Evolutionary conservation across 1,140 invertebrate genomes (phyloP), one percentile per base, ranked within the genome.

Genomic region (Dreissena polymorpha): DNA sequence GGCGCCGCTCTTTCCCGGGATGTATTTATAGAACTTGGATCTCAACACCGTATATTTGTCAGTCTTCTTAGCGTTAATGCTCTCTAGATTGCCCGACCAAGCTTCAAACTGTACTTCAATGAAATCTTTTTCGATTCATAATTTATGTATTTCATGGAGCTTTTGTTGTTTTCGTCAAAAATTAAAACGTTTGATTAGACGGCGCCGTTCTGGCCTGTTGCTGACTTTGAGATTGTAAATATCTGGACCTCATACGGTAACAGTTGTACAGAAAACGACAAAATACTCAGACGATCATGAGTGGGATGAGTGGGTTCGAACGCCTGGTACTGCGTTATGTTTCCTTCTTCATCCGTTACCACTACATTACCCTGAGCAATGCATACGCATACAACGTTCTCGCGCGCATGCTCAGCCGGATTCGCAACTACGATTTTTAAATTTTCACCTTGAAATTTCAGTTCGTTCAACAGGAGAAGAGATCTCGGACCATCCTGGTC

Each of bases 351-450:
- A 27, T 23, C 25, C 27, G 23, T 10, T 23, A 75, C 25, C 16
- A 16, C 39, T 16, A 83, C 12, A 13, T 83, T 23, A 16, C 18
- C 69, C 25, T 71, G 69, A 8, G 67, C 67, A 6, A 73, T 27
- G n/a, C 64, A 64, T n/a, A 83, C 27, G 21, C 39, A 76, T 0
- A 85, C 73, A 10, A 72, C 14, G 12, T 64, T 72, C 39, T 39
- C 39, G 39, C 39, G 39, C 39, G 39, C 39, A 39, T 39, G 39
- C 39, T 39, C 78, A 39, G 77, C 29, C n/a, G 84, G 68, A 64
- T 85, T 85, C 0, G 71, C 77, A 14, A 82, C 27, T n/a, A 75
- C 21, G 5, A 85, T 10, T 72, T 78, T 71, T 16, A 72, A 50
- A 25, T 18, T 27, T 1, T 72, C 60, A 10, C 39, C 23, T n/a